Conservation (phyloP, 2,888 invertebrate genomes). For the Dasypolia templi region DNA sequence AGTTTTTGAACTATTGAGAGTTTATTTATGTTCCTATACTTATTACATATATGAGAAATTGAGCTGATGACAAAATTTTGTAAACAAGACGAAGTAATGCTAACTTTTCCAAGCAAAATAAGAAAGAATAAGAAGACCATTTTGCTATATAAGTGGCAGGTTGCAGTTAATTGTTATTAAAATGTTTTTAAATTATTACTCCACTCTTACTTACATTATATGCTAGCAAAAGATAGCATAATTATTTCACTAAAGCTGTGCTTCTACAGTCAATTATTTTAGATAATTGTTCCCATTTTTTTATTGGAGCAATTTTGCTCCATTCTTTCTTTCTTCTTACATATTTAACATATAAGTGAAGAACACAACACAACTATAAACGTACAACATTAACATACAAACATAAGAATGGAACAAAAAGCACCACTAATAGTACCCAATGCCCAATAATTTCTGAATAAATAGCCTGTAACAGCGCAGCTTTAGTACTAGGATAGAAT, state of each 20-base stretch:
- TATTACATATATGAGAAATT: conserved; percentile 29
- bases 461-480: background rate
- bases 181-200: background rate
- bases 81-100: background rate
- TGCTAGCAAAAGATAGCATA: background rate
- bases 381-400: no score
- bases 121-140: background rate
- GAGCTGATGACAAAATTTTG: conserved; percentile 19
- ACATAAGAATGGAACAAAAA: no score
- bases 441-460: background rate
- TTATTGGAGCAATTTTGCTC: background rate
- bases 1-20: conserved; percentile 25
- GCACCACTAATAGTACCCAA: background rate
- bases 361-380: no score
- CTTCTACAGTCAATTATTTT: background rate
- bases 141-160: background rate
- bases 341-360: no score
- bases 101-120: conserved; percentile 12
- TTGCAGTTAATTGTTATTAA: background rate
- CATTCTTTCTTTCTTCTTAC: no score
- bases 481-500: background rate
- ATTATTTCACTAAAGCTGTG: background rate
- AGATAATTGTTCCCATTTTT: background rate
- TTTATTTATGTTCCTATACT: conserved; percentile 25
- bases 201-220: background rate